These are phyloP conservation scores for Actinia equina DNA, from an alignment of 64 coral and sea anemone genomes.

Conservation along the genomic window DNA sequence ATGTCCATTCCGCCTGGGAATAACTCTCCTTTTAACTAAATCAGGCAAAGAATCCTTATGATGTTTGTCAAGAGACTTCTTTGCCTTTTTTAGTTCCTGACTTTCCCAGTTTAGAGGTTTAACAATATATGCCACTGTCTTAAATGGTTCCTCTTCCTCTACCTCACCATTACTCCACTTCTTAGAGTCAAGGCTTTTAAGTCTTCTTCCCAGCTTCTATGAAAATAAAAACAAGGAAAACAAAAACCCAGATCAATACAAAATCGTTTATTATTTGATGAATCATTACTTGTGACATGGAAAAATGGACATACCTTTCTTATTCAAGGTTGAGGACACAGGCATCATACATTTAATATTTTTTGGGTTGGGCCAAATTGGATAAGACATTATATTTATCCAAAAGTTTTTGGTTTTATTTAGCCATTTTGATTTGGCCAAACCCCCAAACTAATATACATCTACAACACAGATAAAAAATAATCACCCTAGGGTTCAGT, in stretches of 20 bases:
- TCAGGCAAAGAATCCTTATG: conserved; percentile 12
- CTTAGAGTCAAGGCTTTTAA: neutral
- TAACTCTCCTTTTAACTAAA: neutral
- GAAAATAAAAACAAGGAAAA: neutral
- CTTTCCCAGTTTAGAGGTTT: conserved; percentile 3
- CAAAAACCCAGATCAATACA: neutral
- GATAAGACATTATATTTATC: neutral
- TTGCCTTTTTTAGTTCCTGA: conserved; percentile 5
- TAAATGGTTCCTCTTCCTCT: neutral
- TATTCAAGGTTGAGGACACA: no score
- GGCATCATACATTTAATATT: no score
- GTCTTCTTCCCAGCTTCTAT: neutral
- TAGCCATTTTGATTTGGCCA: no score
- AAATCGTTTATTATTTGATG: neutral
- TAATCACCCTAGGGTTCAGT: no score
- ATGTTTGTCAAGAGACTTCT: conserved; percentile 19
- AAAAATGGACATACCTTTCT: neutral
- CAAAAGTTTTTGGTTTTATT: no score
- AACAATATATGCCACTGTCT: neutral
- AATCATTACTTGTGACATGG: neutral
- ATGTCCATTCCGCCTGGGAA: neutral
- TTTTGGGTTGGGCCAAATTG: no score
- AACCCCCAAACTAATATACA: no score
- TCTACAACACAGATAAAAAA: no score
- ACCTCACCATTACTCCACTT: neutral